Base-by-base conservation (phyloP, 2,797 vertebrate genomes). In the Numenius phaeopus region DNA sequence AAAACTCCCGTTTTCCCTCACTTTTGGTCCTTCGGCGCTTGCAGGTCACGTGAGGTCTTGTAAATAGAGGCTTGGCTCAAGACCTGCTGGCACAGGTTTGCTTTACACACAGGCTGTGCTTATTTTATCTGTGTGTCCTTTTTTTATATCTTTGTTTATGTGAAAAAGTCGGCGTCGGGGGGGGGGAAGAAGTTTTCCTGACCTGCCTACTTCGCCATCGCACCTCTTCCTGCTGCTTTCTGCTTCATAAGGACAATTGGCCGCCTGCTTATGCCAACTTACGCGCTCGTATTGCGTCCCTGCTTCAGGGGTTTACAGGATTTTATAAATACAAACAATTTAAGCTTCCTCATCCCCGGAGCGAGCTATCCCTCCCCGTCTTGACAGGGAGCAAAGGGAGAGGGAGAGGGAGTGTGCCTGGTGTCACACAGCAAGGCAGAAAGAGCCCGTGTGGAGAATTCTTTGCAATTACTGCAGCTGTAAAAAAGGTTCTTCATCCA, bases 401-500 rank as follows among this genome's bases (percentile, higher is more conserved):
- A 82, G 37, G 64, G 39, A 24, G 0, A 69, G 34, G n/a, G 34
- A 80, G 17, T 0, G 0, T 37, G 34, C 14, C 0, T 7, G 3
- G 4, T n/a, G 37, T 49, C 40, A 19, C 10, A 1, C 10, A 8
- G 39, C 34, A 26, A 44, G 44, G 47, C 67, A 87, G 52, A 76
- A 82, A 17, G 27, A 83, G 14, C 37, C 46, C 0, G 0, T 1
- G 1, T 14, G 54, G 71, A 85, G 73, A 77, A 55, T 64, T 26
- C 49, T 69, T 42, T 76, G 34, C 34, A 47, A 32, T 50, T 76
- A 54, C 46, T 82, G 58, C 27, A 80, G 37, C 64, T 46, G 18
- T 52, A 39, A 58, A 87, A 55, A 30, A 40, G 6, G 3, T 50
- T 75, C 18, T 72, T 58, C 5, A 8, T 55, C 49, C 58, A 7